Conservation (phyloP, 2,113 vertebrate genomes). For the Anhinga anhinga region DNA sequence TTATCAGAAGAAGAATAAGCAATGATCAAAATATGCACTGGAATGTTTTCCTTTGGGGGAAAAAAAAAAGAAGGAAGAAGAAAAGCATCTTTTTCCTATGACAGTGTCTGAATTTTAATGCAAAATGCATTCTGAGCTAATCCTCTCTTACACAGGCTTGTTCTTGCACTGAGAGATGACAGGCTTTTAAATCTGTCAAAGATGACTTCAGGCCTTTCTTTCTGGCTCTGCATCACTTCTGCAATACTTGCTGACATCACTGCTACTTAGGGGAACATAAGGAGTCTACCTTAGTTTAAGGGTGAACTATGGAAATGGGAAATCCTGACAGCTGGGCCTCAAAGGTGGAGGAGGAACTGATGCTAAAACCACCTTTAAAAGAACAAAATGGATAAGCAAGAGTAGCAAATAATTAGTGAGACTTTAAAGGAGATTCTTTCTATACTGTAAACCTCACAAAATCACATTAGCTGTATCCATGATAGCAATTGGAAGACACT, state of each 20-base stretch:
- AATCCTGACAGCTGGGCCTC: neutral
- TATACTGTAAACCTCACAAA: neutral
- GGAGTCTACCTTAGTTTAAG: conserved; percentile 40
- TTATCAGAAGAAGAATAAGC: neutral
- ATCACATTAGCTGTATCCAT: neutral
- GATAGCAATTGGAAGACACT: neutral
- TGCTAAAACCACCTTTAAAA: neutral
- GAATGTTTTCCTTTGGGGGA: neutral
- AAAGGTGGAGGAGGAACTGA: conserved; percentile 19
- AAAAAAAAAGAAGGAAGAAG: neutral
- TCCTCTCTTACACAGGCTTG: neutral
- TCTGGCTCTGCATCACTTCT: conserved; percentile 10
- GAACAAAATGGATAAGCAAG: neutral
- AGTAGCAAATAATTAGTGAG: neutral
- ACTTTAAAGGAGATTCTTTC: neutral
- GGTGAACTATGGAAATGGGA: conserved; percentile 22
- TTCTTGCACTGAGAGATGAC: neutral
- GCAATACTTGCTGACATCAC: conserved; percentile 22
- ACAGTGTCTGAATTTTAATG: conserved; percentile 36
- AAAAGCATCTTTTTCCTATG: neutral
- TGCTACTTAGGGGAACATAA: conserved; percentile 26
- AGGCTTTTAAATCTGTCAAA: conserved; percentile 37
- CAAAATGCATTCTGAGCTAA: conserved; percentile 41
- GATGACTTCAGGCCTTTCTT: conserved; percentile 23
- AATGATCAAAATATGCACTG: neutral